A percentile compares a stretch with the other conserved stretches of the same genome.
phyloP scores from a whole-genome alignment of 2,797 vertebrate species.

The Eutrigla gurnardus region DNA sequence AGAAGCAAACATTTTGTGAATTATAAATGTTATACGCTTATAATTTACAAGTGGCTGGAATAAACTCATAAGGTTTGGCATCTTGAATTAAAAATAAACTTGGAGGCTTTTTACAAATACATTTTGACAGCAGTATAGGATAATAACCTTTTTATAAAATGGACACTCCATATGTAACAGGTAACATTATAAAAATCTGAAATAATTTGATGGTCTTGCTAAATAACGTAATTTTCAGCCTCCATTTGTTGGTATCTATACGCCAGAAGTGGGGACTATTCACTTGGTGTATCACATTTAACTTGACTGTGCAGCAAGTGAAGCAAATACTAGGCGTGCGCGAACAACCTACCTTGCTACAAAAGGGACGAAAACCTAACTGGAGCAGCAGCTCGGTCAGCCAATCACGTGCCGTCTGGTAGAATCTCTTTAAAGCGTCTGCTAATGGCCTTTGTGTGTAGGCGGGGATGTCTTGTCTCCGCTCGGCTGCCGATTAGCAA shows the following conservation, averaged over 20 bases:
- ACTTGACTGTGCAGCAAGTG: constrained; percentile 71
- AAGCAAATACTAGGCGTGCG: constrained; percentile 66
- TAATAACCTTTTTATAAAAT: neutral
- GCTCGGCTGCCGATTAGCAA: constrained; percentile 84
- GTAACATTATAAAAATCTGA: constrained; percentile 9
- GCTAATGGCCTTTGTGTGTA: constrained; percentile 81
- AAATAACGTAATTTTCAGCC: neutral
- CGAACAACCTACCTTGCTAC: constrained; percentile 82
- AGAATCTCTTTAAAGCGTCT: constrained; percentile 78
- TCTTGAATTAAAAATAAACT: neutral
- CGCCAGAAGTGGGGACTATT: neutral
- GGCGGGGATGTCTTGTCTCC: constrained; percentile 75
- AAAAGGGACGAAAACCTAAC: constrained; percentile 18
- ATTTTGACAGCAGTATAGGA: neutral
- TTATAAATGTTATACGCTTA: neutral
- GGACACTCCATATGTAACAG: too few relatives aligned
- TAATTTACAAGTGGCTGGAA: neutral
- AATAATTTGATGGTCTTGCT: neutral
- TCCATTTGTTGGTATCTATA: neutral
- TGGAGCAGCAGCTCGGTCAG: constrained; percentile 67
- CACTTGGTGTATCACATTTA: constrained; percentile 45
- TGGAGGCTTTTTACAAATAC: neutral
- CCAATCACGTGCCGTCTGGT: constrained; percentile 73
- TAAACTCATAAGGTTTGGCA: neutral
- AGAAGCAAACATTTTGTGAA: neutral